Percentiles rank a stretch among this genome's conserved stretches.
Conservation (phyloP, 1,140 invertebrate genomes). For the Parapsyche elsis region DNA sequence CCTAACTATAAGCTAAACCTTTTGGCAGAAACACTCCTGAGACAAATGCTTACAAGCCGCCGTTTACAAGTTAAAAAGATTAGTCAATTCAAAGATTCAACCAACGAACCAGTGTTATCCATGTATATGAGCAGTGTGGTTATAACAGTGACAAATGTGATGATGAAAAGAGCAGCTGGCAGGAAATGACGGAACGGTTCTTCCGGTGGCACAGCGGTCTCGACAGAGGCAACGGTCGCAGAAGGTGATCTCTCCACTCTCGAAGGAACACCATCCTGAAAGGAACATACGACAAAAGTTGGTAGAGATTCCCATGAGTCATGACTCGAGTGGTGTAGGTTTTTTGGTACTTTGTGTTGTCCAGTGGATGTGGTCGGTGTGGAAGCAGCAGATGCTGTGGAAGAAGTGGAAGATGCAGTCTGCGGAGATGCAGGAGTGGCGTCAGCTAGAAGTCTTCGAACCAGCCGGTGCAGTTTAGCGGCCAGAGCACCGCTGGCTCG, state of each 20-base stretch:
- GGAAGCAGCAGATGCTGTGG: neutral
- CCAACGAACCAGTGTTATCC: conserved; percentile 72
- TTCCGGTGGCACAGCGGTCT: neutral
- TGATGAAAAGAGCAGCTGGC: conserved; percentile 71
- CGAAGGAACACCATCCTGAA: neutral
- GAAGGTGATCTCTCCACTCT: neutral
- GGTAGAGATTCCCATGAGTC: too few relatives aligned
- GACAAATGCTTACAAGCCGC: too few relatives aligned
- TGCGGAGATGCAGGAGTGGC: neutral
- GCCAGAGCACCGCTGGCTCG: neutral
- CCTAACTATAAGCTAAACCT: too few relatives aligned
- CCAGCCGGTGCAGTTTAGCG: neutral
- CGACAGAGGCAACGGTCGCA: neutral
- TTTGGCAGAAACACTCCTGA: too few relatives aligned
- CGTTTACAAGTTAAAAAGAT: too few relatives aligned
- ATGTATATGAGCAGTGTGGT: conserved; percentile 74
- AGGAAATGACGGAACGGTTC: conserved; percentile 66
- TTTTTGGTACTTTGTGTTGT: too few relatives aligned
- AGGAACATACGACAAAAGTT: too few relatives aligned
- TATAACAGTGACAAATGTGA: conserved; percentile 76
- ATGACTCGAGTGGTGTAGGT: too few relatives aligned
- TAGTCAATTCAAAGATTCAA: too few relatives aligned
- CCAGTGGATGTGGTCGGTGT: neutral
- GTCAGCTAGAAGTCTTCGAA: neutral
- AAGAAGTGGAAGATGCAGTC: neutral